Evolutionary conservation across 2,113 vertebrate species (phyloP).

Genomic region (Boulengeromyrus knoepffleri): DNA sequence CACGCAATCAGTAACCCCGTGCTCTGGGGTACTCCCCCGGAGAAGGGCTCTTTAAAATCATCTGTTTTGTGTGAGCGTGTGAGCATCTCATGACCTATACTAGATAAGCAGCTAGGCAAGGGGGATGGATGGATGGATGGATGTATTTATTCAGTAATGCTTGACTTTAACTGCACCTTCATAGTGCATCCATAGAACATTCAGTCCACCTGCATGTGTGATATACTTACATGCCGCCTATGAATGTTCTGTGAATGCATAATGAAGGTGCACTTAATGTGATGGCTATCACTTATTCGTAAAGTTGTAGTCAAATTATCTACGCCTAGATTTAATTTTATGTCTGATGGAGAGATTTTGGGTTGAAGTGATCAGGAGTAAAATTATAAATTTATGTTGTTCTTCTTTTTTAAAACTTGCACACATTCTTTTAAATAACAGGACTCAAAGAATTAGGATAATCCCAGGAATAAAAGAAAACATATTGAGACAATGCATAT

Average conservation of each 20-base stretch:
- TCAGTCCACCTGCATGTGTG: neutral
- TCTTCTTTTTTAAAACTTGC: neutral
- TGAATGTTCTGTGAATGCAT: neutral
- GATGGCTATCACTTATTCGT: neutral
- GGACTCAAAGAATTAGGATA: neutral
- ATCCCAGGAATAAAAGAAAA: neutral
- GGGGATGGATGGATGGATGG: neutral
- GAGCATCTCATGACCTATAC: neutral
- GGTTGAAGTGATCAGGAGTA: neutral
- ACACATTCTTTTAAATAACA: neutral
- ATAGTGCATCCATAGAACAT: neutral
- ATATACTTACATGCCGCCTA: neutral
- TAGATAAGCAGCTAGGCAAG: neutral
- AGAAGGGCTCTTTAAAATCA: neutral
- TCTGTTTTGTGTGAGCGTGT: neutral
- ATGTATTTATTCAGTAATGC: neutral
- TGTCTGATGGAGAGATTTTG: neutral
- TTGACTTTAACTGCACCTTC: neutral
- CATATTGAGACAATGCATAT: neutral
- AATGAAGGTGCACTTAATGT: neutral
- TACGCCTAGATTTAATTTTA: neutral
- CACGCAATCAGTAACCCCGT: neutral
- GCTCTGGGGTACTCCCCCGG: neutral
- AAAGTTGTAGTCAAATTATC: neutral
- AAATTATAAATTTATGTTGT: neutral